These are phyloP conservation scores for Salticus scenicus DNA, from an alignment of 2,888 invertebrate genomes.

Conservation along the genomic window DNA sequence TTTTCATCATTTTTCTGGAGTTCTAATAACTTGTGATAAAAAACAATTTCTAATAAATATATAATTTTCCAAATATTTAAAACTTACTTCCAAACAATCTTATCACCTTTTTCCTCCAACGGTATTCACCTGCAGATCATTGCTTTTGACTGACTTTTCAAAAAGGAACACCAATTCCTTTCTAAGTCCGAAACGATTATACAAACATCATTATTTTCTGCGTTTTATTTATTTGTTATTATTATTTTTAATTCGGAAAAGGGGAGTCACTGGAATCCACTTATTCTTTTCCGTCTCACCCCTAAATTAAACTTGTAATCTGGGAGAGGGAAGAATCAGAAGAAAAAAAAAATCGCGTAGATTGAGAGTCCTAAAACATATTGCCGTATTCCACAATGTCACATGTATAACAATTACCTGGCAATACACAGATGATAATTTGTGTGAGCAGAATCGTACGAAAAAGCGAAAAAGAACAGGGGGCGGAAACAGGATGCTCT, in stretches of 20 bases:
- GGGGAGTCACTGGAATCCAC: slow-evolving; percentile 14
- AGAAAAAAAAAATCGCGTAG: slow-evolving; percentile 34
- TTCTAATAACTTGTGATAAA: too few relatives aligned
- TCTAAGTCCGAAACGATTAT: slow-evolving; percentile 29
- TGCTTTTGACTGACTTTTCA: background rate
- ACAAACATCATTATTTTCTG: slow-evolving; percentile 21
- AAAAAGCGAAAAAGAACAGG: background rate
- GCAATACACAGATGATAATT: slow-evolving; percentile 59
- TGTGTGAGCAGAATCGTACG: slow-evolving; percentile 31
- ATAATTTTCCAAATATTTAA: too few relatives aligned
- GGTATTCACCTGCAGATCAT: background rate
- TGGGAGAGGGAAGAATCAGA: background rate
- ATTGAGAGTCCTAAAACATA: slow-evolving; percentile 49
- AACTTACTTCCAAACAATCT: slow-evolving; percentile 8
- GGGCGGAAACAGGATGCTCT: slow-evolving; percentile 35
- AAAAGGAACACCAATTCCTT: background rate
- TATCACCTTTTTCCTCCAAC: background rate
- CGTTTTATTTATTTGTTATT: slow-evolving; percentile 6
- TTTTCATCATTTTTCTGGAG: too few relatives aligned
- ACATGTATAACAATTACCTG: slow-evolving; percentile 69
- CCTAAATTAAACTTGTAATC: slow-evolving; percentile 63
- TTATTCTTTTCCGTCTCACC: slow-evolving; percentile 27
- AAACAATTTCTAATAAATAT: too few relatives aligned
- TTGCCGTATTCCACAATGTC: slow-evolving; percentile 55
- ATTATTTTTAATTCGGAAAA: slow-evolving; percentile 1